Base-by-base conservation (phyloP, 2,888 invertebrate genomes). In the Spodoptera picta region DNA sequence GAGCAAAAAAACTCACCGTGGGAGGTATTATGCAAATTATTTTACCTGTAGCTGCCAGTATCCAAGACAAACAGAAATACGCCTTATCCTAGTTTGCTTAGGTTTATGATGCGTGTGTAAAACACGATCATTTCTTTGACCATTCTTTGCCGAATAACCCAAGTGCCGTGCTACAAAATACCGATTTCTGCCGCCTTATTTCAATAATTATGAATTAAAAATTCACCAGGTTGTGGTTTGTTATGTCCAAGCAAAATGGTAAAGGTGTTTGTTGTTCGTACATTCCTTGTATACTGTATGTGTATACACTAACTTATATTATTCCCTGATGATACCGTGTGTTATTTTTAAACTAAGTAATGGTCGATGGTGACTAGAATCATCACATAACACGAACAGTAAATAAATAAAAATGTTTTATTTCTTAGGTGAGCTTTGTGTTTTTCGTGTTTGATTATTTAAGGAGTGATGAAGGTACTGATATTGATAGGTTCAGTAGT, bases 1-100 rank as follows among this genome's bases (percentile, higher is more conserved):
- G 57, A 69, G 68, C 76, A 69, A 75, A 81, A 88, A 88, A 90
- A 86, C 81, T 82, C 93, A 79, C 87, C 89, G 90, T 94, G 94
- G 92, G 94, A 82, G 94, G 94, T 90, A 90, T 86, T 93, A 94
- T 94, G 94, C 93, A 94, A 94, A 94, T 94, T 80, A 84, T 65
- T 86, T 86, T 94, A 94, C 94, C 94, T 94, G 94, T 92, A 90
- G 85, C 87, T 85, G 83, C 83, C 83, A 86, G 86, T 83, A 85
- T 83, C 87, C 83, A 89, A 90, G 82, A 80, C 88, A 94, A 94
- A 93, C 80, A 92, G 81, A 80, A 84, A 83, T 83, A 80, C 79
- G 87, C 88, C 89, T 90, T 89, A 89, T 86, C 88, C 87, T 85
- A 65, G 92, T 94, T 94, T 94, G 88, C 91, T 93, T 89, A 92